A percentile compares a stretch with the other conserved stretches of the same genome.
Evolutionary conservation across 2,113 vertebrate species (phyloP).

Genomic region (Turdus rufiventris): DNA sequence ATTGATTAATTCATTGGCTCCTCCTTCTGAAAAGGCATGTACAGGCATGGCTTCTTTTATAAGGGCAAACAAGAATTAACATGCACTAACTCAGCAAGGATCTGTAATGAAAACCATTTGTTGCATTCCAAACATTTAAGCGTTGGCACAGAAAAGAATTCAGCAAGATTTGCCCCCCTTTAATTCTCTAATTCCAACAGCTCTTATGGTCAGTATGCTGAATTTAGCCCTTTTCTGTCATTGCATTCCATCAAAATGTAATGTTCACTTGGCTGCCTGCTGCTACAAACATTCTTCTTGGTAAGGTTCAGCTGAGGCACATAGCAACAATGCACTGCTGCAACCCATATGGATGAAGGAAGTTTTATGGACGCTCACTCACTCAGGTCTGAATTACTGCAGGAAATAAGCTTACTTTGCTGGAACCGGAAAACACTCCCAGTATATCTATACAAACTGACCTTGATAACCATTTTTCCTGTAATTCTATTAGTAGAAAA

Average conservation of each 20-base stretch:
- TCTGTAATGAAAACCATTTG: constrained; percentile 34
- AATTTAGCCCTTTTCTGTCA: background rate
- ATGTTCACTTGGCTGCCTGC: background rate
- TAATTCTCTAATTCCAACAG: background rate
- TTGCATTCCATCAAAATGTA: background rate
- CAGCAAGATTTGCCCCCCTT: background rate
- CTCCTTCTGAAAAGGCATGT: constrained; percentile 1
- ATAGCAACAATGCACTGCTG: background rate
- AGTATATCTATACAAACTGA: constrained; percentile 28
- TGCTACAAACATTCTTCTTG: background rate
- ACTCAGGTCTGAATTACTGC: background rate
- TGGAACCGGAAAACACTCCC: constrained; percentile 49
- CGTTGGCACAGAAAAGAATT: background rate
- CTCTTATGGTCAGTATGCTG: background rate
- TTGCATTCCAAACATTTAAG: constrained; percentile 1
- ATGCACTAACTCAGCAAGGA: background rate
- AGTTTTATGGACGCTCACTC: background rate
- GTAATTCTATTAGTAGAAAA: constrained; percentile 23
- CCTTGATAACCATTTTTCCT: constrained; percentile 49
- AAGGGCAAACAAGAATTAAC: constrained; percentile 29
- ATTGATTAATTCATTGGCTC: background rate
- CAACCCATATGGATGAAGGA: background rate
- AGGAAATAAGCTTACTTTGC: constrained; percentile 33
- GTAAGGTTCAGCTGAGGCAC: background rate
- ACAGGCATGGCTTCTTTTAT: background rate